Percentiles rank a stretch among this genome's conserved stretches.
Conservation (phyloP, 2,113 vertebrate species). For the Chionis minor region DNA sequence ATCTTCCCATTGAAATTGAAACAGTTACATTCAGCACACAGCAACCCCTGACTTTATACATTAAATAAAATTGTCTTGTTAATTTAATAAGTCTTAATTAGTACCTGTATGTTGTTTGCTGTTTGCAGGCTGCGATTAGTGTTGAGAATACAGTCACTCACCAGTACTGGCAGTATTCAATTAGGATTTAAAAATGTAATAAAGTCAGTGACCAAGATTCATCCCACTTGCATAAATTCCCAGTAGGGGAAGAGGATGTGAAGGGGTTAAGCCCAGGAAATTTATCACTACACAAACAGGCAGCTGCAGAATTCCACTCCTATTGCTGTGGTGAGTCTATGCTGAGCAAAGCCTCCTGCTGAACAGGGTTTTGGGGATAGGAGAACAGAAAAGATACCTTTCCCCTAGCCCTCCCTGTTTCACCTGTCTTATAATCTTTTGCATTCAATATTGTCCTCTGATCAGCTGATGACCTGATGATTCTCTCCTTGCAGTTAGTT, state of each 20-base stretch:
- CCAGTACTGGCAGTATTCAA: not conserved
- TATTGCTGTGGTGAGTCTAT: not conserved
- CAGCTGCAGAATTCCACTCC: slow-evolving; percentile 10
- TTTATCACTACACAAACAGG: not conserved
- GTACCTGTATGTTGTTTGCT: not conserved
- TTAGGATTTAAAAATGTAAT: slow-evolving; percentile 4
- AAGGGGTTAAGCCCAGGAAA: slow-evolving; percentile 37
- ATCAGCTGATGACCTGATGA: not conserved
- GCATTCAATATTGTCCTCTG: not conserved
- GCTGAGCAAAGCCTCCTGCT: not conserved
- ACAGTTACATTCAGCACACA: not conserved
- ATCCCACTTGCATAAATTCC: not conserved
- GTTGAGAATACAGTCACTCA: not conserved
- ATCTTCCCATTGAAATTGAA: not conserved
- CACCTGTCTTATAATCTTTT: not conserved
- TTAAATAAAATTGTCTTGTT: not conserved
- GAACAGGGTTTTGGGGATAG: not conserved
- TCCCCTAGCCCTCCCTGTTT: not conserved
- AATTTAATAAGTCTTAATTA: slow-evolving; percentile 1
- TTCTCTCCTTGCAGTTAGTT: not conserved
- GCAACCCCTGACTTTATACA: not conserved
- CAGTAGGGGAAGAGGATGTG: not conserved
- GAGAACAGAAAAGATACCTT: not conserved
- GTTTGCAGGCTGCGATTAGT: not conserved
- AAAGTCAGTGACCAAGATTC: not conserved